Percentiles rank a stretch among this genome's conserved stretches.
Conservation (phyloP, 2,888 invertebrate genomes). For the Phaedon cochleariae region DNA sequence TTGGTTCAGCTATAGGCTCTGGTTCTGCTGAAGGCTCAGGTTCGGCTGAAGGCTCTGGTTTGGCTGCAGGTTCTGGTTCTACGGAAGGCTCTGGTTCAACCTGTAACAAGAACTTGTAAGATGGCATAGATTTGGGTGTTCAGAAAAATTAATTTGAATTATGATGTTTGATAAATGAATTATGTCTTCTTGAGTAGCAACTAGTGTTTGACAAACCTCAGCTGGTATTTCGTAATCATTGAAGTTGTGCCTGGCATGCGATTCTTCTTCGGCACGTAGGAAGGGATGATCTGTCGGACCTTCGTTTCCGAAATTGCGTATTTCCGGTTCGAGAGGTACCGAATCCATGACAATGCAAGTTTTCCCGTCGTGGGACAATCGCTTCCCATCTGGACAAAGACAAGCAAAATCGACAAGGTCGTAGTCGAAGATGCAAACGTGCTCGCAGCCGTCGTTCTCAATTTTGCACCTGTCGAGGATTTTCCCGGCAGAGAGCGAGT, state of each 20-base stretch:
- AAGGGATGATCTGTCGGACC: constrained; percentile 17
- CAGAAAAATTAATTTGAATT: no score
- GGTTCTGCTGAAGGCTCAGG: constrained; percentile 49
- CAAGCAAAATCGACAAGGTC: constrained; percentile 71
- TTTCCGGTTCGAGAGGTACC: no score
- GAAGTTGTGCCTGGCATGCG: constrained; percentile 41
- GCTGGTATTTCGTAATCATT: constrained; percentile 31
- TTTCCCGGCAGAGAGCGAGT: constrained; percentile 66
- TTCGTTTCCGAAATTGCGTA: no score
- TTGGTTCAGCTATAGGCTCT: constrained; percentile 43
- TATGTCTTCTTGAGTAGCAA: no score
- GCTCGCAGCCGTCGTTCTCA: constrained; percentile 72
- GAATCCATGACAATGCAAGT: constrained; percentile 58
- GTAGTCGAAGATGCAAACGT: constrained; percentile 74
- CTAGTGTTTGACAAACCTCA: neutral
- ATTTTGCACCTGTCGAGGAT: constrained; percentile 74
- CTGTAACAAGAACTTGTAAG: no score
- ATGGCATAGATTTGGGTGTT: no score
- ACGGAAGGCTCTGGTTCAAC: constrained; percentile 57
- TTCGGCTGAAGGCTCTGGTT: constrained; percentile 48
- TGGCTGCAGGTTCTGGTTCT: constrained; percentile 53
- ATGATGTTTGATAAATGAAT: no score
- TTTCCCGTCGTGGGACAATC: constrained; percentile 63
- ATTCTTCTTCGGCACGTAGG: neutral
- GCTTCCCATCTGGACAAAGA: constrained; percentile 68